Evolutionary conservation across 2,888 invertebrate species (phyloP).

Genomic region (Mimumesa dahlbomi): DNA sequence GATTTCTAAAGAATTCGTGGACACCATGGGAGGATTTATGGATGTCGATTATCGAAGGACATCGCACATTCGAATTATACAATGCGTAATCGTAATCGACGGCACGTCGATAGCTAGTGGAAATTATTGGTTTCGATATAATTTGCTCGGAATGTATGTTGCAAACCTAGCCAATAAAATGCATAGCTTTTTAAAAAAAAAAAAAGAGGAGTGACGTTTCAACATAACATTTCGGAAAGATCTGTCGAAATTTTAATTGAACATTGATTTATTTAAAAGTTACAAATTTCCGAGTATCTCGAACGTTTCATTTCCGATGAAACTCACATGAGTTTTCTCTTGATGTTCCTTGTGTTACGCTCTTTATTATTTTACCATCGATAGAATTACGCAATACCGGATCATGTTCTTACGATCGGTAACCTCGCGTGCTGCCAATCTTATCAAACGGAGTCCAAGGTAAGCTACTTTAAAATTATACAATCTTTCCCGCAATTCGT

Average conservation of each 20-base stretch:
- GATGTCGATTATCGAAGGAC: constrained; percentile 18
- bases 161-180: constrained; percentile 69
- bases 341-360: too few relatives aligned
- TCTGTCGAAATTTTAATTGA: too few relatives aligned
- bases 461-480: constrained; percentile 24
- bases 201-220: too few relatives aligned
- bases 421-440: constrained; percentile 23
- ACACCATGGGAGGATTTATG: constrained; percentile 1
- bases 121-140: constrained; percentile 63
- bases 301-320: too few relatives aligned
- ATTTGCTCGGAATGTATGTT: constrained; percentile 67
- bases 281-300: too few relatives aligned
- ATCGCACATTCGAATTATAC: constrained; percentile 47
- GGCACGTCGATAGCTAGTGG: constrained; percentile 51
- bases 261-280: too few relatives aligned
- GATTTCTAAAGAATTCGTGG: not conserved
- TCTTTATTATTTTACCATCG: too few relatives aligned
- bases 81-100: constrained; percentile 48
- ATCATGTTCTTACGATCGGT: constrained; percentile 26
- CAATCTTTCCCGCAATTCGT: too few relatives aligned
- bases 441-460: constrained; percentile 24
- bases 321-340: too few relatives aligned
- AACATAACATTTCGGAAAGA: too few relatives aligned
- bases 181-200: constrained; percentile 69
- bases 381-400: too few relatives aligned